These are phyloP conservation scores for Meandrusa payeni DNA, from an alignment of 2,888 invertebrate genomes.

Conservation along the genomic window DNA sequence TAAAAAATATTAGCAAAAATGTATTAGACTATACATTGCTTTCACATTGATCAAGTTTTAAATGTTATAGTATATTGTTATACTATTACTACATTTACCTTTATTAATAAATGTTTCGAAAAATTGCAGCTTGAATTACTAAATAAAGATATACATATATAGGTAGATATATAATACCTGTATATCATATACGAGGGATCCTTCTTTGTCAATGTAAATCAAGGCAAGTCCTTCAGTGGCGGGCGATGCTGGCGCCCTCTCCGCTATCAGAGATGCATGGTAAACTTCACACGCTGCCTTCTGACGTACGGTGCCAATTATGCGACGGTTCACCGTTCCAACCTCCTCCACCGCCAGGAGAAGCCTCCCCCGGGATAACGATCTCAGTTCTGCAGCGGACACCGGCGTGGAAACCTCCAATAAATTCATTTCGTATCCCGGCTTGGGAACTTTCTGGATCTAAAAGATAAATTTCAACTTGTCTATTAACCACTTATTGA, in stretches of 20 bases:
- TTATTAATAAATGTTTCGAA: no score
- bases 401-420: slow-evolving; percentile 90
- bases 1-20: no score
- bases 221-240: slow-evolving; percentile 86
- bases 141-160: no score
- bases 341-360: slow-evolving; percentile 86
- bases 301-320: slow-evolving; percentile 87
- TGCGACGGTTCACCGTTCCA: slow-evolving; percentile 82
- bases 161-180: no score
- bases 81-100: no score
- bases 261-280: slow-evolving; percentile 84
- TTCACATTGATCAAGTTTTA: no score
- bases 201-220: slow-evolving; percentile 89
- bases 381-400: slow-evolving; percentile 86
- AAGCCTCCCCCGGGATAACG: slow-evolving; percentile 88
- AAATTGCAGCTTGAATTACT: no score
- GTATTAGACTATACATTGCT: no score
- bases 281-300: slow-evolving; percentile 90
- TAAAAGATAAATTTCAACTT: no score
- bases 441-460: slow-evolving; percentile 85
- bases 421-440: slow-evolving; percentile 87
- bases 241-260: slow-evolving; percentile 63
- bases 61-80: no score
- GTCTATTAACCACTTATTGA: no score
- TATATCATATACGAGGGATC: slow-evolving; percentile 88